phyloP scores from a whole-genome alignment of 2,797 vertebrate species.

The Sebastes umbrosus region DNA sequence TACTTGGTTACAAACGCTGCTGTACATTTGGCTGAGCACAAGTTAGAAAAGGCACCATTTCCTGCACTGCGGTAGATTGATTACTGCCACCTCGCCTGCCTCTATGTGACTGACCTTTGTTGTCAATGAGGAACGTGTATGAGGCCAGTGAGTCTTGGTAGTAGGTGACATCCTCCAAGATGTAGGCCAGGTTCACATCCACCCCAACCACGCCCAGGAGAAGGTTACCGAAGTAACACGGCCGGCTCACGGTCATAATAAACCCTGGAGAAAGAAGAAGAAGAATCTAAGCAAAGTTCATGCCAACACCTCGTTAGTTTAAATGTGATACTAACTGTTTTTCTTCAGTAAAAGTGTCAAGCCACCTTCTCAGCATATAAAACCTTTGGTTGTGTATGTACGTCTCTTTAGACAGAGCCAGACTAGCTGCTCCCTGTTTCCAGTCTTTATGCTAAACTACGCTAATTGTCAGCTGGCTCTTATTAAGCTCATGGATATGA shows the following conservation, averaged over 20 bases:
- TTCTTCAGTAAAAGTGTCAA: not conserved
- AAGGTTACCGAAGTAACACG: slow-evolving; percentile 97
- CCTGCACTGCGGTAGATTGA: not conserved
- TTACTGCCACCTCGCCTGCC: not conserved
- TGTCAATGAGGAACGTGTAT: slow-evolving; percentile 98
- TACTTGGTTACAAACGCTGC: not conserved
- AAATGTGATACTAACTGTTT: not conserved
- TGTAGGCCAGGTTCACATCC: slow-evolving; percentile 97
- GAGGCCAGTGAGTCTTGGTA: slow-evolving; percentile 98
- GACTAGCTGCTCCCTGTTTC: not conserved
- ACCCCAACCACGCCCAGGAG: slow-evolving; percentile 97
- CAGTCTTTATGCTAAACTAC: not conserved
- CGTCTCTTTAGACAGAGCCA: not conserved
- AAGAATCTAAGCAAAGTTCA: not conserved
- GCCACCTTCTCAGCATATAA: not conserved
- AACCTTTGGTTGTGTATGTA: not conserved
- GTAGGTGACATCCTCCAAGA: slow-evolving; percentile 98
- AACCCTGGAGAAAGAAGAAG: slow-evolving; percentile 81
- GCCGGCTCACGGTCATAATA: slow-evolving; percentile 98
- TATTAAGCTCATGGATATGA: not conserved
- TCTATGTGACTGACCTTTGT: slow-evolving; percentile 88
- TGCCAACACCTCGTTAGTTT: not conserved
- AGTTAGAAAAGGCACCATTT: not conserved
- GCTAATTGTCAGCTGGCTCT: not conserved
- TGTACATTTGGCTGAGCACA: not conserved